Percentiles rank a stretch among this genome's conserved stretches.
phyloP scores from a whole-genome alignment of 2,797 vertebrate species.

The Tachyglossus aculeatus region DNA sequence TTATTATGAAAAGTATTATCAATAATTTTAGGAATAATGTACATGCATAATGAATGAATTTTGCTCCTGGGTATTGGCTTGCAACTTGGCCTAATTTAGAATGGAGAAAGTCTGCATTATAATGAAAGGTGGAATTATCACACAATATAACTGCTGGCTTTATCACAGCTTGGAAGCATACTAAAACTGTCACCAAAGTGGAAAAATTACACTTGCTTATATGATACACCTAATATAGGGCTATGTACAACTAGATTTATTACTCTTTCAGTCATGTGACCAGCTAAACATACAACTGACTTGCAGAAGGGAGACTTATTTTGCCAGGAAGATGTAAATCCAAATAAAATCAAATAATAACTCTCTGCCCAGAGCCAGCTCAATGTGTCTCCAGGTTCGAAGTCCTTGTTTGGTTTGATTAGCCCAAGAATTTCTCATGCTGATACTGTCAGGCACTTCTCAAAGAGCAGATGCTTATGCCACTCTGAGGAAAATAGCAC shows the following conservation, averaged over 20 bases:
- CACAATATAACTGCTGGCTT: conserved; percentile 76
- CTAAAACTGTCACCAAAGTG: conserved; percentile 75
- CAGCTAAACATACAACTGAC: conserved; percentile 20
- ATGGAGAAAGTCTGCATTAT: conserved; percentile 78
- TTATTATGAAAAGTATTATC: conserved; percentile 88
- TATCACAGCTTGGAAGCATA: conserved; percentile 71
- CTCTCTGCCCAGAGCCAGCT: neutral
- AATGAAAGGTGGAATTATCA: conserved; percentile 84
- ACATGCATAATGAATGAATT: conserved; percentile 90
- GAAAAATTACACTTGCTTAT: conserved; percentile 59
- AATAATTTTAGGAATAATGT: conserved; percentile 91
- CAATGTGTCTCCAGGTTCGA: neutral
- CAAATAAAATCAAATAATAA: conserved; percentile 36
- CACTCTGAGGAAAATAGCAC: conserved; percentile 16
- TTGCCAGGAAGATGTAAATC: conserved; percentile 37
- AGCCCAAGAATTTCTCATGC: conserved; percentile 15
- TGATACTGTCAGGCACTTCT: conserved; percentile 12
- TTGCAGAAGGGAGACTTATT: conserved; percentile 57
- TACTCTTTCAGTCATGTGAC: conserved; percentile 38
- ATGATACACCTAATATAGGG: conserved; percentile 43
- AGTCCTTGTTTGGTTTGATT: conserved; percentile 1
- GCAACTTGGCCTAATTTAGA: conserved; percentile 83
- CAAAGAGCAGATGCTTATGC: neutral
- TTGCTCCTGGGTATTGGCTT: conserved; percentile 86
- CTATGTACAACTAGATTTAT: conserved; percentile 45